A percentile compares a stretch with the other conserved stretches of the same genome.
phyloP scores from a whole-genome alignment of 1,140 invertebrate genomes.

The Drosophila arawakana region DNA sequence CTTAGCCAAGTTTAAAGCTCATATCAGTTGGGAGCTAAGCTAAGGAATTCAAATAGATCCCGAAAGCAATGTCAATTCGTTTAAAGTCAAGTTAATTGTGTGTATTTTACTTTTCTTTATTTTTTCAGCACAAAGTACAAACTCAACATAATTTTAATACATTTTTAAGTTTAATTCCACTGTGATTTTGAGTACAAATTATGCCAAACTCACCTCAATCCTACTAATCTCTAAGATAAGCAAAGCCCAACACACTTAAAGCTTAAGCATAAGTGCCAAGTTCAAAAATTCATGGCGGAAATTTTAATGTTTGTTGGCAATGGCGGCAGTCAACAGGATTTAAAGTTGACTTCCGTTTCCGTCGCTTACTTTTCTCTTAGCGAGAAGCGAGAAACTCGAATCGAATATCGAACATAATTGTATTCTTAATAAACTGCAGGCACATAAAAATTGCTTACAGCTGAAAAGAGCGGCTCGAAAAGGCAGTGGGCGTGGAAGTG shows the following conservation, averaged over 20 bases:
- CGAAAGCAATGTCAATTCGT: no score
- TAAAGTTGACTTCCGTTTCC: conserved; percentile 32
- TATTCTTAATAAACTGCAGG: conserved; percentile 62
- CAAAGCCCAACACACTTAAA: not conserved
- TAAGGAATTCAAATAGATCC: not conserved
- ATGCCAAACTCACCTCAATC: no score
- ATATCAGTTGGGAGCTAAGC: not conserved
- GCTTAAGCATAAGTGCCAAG: not conserved
- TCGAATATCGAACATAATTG: conserved; percentile 48
- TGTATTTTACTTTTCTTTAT: no score
- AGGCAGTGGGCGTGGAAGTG: not conserved
- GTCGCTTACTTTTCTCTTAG: conserved; percentile 12
- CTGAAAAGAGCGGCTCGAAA: conserved; percentile 25
- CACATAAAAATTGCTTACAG: conserved; percentile 74
- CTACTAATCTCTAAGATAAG: not conserved
- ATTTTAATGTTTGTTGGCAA: conserved; percentile 18
- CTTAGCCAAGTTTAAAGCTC: not conserved
- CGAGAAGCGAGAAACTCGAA: not conserved
- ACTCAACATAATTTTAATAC: not conserved
- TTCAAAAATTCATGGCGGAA: not conserved
- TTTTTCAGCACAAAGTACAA: no score
- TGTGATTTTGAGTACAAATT: no score
- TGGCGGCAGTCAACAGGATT: conserved; percentile 3
- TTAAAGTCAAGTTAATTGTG: no score
- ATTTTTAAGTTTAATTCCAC: no score